Evolutionary conservation across 2,888 invertebrate genomes (phyloP).

Genomic region (Emmelina monodactyla): DNA sequence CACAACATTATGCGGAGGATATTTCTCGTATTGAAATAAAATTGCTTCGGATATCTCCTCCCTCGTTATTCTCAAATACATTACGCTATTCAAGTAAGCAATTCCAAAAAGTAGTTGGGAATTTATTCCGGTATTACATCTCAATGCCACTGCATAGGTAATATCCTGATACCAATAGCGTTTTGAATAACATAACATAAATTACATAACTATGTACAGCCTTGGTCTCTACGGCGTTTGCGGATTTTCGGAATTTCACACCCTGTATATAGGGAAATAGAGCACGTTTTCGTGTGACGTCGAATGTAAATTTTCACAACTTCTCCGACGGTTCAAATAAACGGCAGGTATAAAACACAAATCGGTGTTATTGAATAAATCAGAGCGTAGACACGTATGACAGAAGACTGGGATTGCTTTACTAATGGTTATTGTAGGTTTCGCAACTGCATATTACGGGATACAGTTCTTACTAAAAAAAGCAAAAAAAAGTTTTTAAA

Average conservation of each 20-base stretch:
- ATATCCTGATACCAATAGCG: slow-evolving; percentile 10
- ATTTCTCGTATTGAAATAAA: too few relatives aligned
- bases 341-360: slow-evolving; percentile 16
- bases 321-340: slow-evolving; percentile 12
- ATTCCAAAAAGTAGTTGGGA: slow-evolving; percentile 17
- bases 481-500: too few relatives aligned
- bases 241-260: too few relatives aligned
- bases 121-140: slow-evolving; percentile 16
- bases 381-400: slow-evolving; percentile 6
- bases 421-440: too few relatives aligned
- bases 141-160: slow-evolving; percentile 18
- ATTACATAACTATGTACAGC: slow-evolving; percentile 6
- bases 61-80: neutral
- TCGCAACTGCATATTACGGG: too few relatives aligned
- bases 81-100: slow-evolving; percentile 5
- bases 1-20: too few relatives aligned
- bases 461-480: too few relatives aligned
- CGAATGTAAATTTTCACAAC: slow-evolving; percentile 6
- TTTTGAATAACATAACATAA: slow-evolving; percentile 9
- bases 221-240: neutral
- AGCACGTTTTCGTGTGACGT: neutral
- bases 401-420: too few relatives aligned
- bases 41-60: too few relatives aligned
- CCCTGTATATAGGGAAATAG: too few relatives aligned
- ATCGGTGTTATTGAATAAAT: slow-evolving; percentile 18